Evolutionary conservation across 2,888 invertebrate species (phyloP), one percentile per base, ranked within the genome.

Genomic region (Lasiommata megera): DNA sequence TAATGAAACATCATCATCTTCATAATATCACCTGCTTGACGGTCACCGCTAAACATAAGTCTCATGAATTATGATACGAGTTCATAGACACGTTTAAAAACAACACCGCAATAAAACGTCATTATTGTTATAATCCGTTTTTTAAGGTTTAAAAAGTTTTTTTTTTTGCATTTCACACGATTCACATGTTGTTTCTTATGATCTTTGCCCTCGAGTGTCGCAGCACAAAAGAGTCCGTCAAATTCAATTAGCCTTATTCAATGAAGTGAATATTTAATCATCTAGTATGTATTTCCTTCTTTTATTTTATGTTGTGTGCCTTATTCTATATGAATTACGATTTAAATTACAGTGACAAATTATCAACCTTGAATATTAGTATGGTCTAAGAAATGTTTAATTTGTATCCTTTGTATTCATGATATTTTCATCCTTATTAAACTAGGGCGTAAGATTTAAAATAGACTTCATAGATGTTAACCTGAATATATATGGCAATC

Each of bases 241-340:
- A 65, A 72, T 74, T 74, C 76, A 82, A 82, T 84, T 81, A 82
- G 68, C 60, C 54, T 55, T 67, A 55, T 67, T 71, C 67, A 71
- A 67, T 65, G 65, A 65, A 57, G 67, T 67, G 67, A 75, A 77
- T 75, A 70, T 73, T 66, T 75, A 74, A 79, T 73, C 60, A 64
- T 61, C 38, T 63, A 64, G 54, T 71, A 67, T 71, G 58, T 34
- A 34, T 11, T 34, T 34, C 11, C 11, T 6, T 12, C 23, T 12
- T 8, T 69, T 40, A 3, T 11, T 9, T 3, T 11, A 11, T 62
- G 17, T 40, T 17, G 16, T 43, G 12, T 6, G 6, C 23, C 12
- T 12, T 43, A 28, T 14, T 12, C 8, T 2, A 12, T 7, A 8
- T 2, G 7, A 0, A 28, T 28, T 43, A 14, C 7, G 28, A 12